These are phyloP conservation scores for Perca fluviatilis DNA, from an alignment of 2,113 vertebrate species.

Conservation along the genomic window DNA sequence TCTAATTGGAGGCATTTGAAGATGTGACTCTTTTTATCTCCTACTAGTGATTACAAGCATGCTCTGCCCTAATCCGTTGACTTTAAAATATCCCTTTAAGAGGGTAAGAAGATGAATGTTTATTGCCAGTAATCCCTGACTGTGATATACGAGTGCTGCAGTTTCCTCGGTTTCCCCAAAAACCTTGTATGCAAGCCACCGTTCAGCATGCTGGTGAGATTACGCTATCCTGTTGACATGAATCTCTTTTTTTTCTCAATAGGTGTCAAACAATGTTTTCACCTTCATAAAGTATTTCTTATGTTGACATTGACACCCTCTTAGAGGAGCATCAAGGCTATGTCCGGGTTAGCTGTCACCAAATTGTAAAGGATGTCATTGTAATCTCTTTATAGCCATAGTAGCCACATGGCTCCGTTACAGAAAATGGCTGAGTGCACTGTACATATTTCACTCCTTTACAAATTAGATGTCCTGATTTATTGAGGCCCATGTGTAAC, in stretches of 20 bases:
- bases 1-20: constrained; percentile 78
- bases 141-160: constrained; percentile 87
- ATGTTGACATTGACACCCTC: constrained; percentile 69
- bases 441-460: constrained; percentile 67
- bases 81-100: constrained; percentile 82
- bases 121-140: constrained; percentile 88
- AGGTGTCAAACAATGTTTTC: constrained; percentile 68
- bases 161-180: constrained; percentile 75
- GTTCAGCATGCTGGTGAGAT: constrained; percentile 77
- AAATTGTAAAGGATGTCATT: constrained; percentile 70
- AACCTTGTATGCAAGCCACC: constrained; percentile 70
- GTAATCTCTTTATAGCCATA: constrained; percentile 68
- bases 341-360: constrained; percentile 80
- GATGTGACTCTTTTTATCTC: constrained; percentile 78
- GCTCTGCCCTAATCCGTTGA: constrained; percentile 84
- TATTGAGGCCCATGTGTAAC: constrained; percentile 62
- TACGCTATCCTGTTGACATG: constrained; percentile 70
- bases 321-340: constrained; percentile 80
- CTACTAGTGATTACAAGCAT: constrained; percentile 79
- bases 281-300: constrained; percentile 78
- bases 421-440: constrained; percentile 60
- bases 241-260: constrained; percentile 9
- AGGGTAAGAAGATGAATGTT: constrained; percentile 90
- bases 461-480: constrained; percentile 81
- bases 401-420: constrained; percentile 56